phyloP scores from a whole-genome alignment of 2,888 invertebrate genomes.

The Acleris cristana region DNA sequence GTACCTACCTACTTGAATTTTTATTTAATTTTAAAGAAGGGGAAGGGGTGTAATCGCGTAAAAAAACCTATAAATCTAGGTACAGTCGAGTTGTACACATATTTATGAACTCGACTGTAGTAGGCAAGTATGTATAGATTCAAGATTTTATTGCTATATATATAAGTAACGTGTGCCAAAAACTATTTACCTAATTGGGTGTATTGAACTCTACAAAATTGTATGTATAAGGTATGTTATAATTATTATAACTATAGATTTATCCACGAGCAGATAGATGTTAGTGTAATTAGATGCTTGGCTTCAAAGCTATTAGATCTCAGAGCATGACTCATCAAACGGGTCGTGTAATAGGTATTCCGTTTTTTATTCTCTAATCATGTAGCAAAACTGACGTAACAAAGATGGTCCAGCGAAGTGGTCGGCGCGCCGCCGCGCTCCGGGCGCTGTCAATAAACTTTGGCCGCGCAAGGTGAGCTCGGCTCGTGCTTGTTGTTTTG shows the following conservation, averaged over 20 bases:
- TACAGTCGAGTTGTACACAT: too few relatives aligned
- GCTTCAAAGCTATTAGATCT: constrained; percentile 19
- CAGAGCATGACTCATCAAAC: constrained; percentile 48
- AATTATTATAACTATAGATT: background rate
- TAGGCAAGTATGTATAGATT: background rate
- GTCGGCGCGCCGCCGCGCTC: constrained; percentile 56
- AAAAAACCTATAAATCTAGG: too few relatives aligned
- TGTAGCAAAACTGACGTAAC: constrained; percentile 67
- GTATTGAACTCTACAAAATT: constrained; percentile 17
- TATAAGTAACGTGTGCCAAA: background rate
- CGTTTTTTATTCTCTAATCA: constrained; percentile 58
- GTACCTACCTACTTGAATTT: too few relatives aligned
- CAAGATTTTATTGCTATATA: background rate
- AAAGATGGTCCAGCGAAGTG: constrained; percentile 58
- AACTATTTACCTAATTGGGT: constrained; percentile 3
- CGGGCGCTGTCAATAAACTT: constrained; percentile 82
- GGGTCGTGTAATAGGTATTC: constrained; percentile 65
- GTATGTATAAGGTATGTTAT: background rate
- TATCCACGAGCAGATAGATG: background rate
- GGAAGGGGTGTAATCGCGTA: too few relatives aligned
- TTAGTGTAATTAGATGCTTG: constrained; percentile 9
- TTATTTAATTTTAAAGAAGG: too few relatives aligned
- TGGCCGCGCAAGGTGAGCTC: constrained; percentile 73
- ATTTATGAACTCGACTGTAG: too few relatives aligned
- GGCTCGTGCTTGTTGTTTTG: constrained; percentile 59